Percentiles rank a stretch among this genome's conserved stretches.
Evolutionary conservation across 2,797 vertebrate genomes (phyloP).

Genomic region (Acanthurus lineatus): DNA sequence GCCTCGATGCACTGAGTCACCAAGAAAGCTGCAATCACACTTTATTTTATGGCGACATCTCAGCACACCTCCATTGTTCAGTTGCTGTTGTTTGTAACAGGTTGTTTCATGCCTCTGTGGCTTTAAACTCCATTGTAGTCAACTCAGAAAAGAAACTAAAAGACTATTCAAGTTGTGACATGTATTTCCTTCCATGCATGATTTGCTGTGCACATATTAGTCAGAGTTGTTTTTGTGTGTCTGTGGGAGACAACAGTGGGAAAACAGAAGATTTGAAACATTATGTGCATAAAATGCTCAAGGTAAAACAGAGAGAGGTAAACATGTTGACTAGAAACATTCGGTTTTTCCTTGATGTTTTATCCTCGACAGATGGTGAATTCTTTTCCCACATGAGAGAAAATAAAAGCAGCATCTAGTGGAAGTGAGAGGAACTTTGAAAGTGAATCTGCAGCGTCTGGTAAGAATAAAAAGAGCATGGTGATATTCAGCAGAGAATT

Average conservation of each 20-base stretch:
- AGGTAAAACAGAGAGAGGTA: neutral
- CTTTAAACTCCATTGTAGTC: no score
- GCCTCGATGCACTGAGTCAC: no score
- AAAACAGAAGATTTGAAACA: conserved; percentile 3
- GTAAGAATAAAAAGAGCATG: neutral
- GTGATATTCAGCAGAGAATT: conserved; percentile 12
- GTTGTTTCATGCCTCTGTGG: no score
- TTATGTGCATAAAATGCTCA: neutral
- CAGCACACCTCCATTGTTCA: no score
- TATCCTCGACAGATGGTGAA: conserved; percentile 12
- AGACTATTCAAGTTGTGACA: no score
- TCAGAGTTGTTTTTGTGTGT: neutral
- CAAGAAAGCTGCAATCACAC: no score
- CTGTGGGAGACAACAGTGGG: neutral
- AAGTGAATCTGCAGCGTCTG: conserved; percentile 14
- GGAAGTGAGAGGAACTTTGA: conserved; percentile 10
- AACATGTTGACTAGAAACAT: conserved; percentile 18
- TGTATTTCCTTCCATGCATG: no score
- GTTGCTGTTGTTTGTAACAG: no score
- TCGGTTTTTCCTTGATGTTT: neutral
- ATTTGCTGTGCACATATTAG: neutral
- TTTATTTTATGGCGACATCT: no score
- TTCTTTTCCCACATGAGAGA: neutral
- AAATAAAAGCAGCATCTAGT: conserved; percentile 12
- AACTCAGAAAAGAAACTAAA: no score